Percentiles rank a stretch among this genome's conserved stretches.
These are phyloP conservation scores for Zaprionus gabonicus DNA, from an alignment of 1,140 invertebrate species.

Conservation along the genomic window DNA sequence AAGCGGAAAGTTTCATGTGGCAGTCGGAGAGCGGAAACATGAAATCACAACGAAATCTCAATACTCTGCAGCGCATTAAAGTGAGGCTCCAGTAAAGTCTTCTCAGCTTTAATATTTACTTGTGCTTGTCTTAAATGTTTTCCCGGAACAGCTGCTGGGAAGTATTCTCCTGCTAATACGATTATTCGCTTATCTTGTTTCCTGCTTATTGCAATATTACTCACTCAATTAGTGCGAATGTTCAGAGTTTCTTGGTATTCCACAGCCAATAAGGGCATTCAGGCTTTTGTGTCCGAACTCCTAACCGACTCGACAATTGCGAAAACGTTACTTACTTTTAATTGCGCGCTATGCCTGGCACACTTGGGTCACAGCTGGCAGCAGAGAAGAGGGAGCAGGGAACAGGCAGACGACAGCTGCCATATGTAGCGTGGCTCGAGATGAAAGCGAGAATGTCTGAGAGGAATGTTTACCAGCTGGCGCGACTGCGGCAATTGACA, in stretches of 20 bases:
- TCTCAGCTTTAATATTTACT: no score
- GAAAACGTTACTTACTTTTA: conserved; percentile 58
- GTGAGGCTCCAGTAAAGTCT: not conserved
- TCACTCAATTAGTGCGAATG: not conserved
- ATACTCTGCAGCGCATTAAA: conserved; percentile 18
- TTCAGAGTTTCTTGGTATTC: not conserved
- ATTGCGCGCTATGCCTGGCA: conserved; percentile 55
- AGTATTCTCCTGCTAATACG: not conserved
- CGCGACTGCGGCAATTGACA: conserved; percentile 63
- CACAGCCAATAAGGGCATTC: not conserved
- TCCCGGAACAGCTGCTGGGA: not conserved
- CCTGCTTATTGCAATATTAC: not conserved
- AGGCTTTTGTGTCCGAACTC: conserved; percentile 1
- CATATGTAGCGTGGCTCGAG: conserved; percentile 13
- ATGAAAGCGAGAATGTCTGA: conserved; percentile 67
- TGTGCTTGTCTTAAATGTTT: no score
- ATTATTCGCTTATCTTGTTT: not conserved
- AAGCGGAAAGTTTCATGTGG: conserved; percentile 62
- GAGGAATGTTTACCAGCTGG: conserved; percentile 52
- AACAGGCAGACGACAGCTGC: not conserved
- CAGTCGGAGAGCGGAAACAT: conserved; percentile 30
- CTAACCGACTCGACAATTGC: conserved; percentile 38
- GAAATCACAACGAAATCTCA: conserved; percentile 34
- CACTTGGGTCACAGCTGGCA: conserved; percentile 34
- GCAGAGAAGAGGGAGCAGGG: no score